A percentile compares a stretch with the other conserved stretches of the same genome.
phyloP scores from a whole-genome alignment of 1,140 invertebrate species.

The Tetramorium parvispinum region DNA sequence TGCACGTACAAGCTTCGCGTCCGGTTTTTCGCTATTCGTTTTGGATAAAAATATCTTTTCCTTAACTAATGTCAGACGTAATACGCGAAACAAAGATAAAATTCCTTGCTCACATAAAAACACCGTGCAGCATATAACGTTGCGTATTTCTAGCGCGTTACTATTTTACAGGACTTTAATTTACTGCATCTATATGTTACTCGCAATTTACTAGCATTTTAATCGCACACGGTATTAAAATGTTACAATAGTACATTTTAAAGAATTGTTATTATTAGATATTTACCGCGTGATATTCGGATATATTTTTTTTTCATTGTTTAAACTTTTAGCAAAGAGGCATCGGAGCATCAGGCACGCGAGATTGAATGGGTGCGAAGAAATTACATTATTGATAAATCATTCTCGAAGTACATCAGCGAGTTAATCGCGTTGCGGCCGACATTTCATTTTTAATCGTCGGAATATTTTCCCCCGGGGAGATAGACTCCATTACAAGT shows the following conservation, averaged over 20 bases:
- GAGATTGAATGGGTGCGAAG: background rate
- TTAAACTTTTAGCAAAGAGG: background rate
- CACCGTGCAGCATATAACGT: too few relatives aligned
- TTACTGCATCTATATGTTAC: background rate
- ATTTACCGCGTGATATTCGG: background rate
- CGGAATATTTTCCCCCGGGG: background rate
- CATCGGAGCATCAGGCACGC: background rate
- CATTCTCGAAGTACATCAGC: background rate
- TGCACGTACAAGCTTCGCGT: background rate
- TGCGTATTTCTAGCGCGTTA: too few relatives aligned
- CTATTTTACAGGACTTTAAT: background rate
- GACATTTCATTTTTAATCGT: slow-evolving; percentile 39
- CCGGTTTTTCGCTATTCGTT: background rate
- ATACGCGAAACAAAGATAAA: background rate
- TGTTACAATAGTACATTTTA: background rate
- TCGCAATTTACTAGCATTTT: background rate
- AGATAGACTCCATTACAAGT: slow-evolving; percentile 19
- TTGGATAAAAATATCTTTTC: background rate
- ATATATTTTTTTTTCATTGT: background rate
- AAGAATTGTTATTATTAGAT: background rate
- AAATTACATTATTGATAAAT: background rate
- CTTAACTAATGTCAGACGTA: background rate
- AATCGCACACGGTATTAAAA: background rate
- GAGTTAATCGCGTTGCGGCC: background rate
- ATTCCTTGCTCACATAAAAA: background rate